Conservation (phyloP, 2,888 invertebrate species). For the Holacanthella duospinosa region DNA sequence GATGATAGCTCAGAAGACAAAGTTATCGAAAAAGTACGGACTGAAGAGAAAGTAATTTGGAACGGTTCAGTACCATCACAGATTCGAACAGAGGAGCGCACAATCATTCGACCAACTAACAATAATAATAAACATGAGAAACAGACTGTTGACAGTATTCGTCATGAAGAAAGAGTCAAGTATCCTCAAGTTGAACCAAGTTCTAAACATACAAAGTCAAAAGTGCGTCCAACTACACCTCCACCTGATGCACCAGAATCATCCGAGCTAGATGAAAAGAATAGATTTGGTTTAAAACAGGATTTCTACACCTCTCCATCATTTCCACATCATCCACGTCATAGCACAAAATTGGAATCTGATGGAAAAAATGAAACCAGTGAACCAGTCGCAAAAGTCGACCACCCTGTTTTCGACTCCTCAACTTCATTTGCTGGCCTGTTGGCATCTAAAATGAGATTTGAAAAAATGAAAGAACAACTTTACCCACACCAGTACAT, state of each 20-base stretch:
- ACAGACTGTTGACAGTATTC: neutral
- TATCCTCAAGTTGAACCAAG: neutral
- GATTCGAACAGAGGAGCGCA: constrained; percentile 29
- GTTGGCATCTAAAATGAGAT: constrained; percentile 31
- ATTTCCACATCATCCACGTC: neutral
- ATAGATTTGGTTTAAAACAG: neutral
- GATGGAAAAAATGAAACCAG: neutral
- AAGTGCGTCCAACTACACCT: neutral
- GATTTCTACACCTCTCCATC: neutral
- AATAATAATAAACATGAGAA: neutral
- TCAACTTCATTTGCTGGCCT: constrained; percentile 29
- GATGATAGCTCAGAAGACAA: constrained; percentile 14
- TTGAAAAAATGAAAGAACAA: constrained; percentile 26
- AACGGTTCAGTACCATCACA: constrained; percentile 28
- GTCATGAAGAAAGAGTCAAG: constrained; percentile 1
- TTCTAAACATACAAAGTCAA: neutral
- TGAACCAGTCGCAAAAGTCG: too few relatives aligned
- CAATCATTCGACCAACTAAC: constrained; percentile 24
- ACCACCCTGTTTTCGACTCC: too few relatives aligned
- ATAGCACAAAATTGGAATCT: too few relatives aligned
- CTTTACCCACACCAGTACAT: constrained; percentile 9
- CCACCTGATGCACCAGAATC: neutral
- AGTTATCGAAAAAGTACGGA: constrained; percentile 25
- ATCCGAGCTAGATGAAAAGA: neutral
- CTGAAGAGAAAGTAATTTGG: constrained; percentile 35